Evolutionary conservation across 1,140 invertebrate species (phyloP), one percentile per base, ranked within the genome.

Genomic region (Whitmania pigra): DNA sequence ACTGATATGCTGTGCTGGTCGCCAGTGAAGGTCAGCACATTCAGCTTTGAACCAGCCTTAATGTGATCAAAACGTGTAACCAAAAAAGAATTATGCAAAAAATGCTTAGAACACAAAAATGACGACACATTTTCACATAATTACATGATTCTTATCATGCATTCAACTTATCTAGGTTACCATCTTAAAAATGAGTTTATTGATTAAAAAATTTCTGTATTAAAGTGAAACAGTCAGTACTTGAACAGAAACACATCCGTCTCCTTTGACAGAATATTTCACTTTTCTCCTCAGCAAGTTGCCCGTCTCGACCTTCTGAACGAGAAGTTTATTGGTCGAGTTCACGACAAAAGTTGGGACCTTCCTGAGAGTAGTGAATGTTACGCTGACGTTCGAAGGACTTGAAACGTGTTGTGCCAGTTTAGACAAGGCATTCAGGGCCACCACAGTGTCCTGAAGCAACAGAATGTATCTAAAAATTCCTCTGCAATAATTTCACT

Each of bases 241-340:
- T 80, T 93, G 91, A 49, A 93, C 85, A 60, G 95, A 79, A 0
- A 88, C 90, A 78, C 94, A 87, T 53, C 94, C 94, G 49, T 84
- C 86, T 13, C 94, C 94, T 43, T 86, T 86, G 0, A 90, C 91
- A 29, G 86, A 85, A 18, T 91, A 83, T 36, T 43, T 68, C 17
- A 78, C n/a, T 4, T 73, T 69, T 15, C 75, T 76, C 4, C 77
- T 75, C 40, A 80, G 43, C 43, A 49, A 49, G 15, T 11, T 49
- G 2, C 43, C 43, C 9, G 43, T 49, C 15, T 49, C 43, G 9
- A 49, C 68, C 17, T 69, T 73, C 73, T 80, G 78, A 18, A 77
- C 74, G 15, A 80, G 72, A 17, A 81, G 72, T 15, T 73, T 78
- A 73, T 80, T 79, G n/a, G 73, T 72, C 6, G 74, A 75, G 20